These are phyloP conservation scores for Bubalus kerabau DNA, from an alignment of 2,113 vertebrate species.

Conservation along the genomic window DNA sequence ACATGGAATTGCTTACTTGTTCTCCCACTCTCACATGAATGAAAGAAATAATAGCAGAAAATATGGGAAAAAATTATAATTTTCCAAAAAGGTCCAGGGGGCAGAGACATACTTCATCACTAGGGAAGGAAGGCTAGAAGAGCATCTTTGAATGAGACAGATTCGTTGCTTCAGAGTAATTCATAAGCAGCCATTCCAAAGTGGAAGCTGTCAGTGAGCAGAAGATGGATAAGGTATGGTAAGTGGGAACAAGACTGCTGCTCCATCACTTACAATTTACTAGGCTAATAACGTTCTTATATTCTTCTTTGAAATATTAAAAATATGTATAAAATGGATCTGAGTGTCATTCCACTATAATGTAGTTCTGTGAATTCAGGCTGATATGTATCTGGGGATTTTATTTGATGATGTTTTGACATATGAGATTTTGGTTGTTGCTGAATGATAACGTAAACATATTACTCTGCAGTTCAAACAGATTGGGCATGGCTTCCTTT, in stretches of 20 bases:
- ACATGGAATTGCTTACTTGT: constrained; percentile 12
- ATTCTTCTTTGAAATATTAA: constrained; percentile 67
- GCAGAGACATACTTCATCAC: constrained; percentile 58
- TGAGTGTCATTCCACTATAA: constrained; percentile 29
- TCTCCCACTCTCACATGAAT: constrained; percentile 23
- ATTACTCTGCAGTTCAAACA: constrained; percentile 7
- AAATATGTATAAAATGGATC: constrained; percentile 59
- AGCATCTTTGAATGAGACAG: constrained; percentile 61
- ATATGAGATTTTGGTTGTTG: constrained; percentile 14
- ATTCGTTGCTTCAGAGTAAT: constrained; percentile 71
- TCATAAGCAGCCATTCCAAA: constrained; percentile 72
- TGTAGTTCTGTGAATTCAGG: constrained; percentile 45
- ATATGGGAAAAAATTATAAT: constrained; percentile 66
- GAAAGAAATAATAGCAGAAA: constrained; percentile 59
- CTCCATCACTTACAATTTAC: constrained; percentile 69
- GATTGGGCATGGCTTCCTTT: constrained; percentile 15
- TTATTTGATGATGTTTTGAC: constrained; percentile 55
- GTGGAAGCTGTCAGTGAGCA: constrained; percentile 70
- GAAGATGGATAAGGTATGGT: constrained; percentile 44
- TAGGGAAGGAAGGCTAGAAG: constrained; percentile 61
- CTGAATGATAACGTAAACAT: constrained; percentile 17
- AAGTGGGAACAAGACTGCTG: constrained; percentile 56
- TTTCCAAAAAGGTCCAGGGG: constrained; percentile 40
- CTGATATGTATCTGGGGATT: constrained; percentile 31
- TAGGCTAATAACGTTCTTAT: constrained; percentile 63